Base-by-base conservation (phyloP, 2,888 invertebrate genomes). In the Mythimna lalbum region DNA sequence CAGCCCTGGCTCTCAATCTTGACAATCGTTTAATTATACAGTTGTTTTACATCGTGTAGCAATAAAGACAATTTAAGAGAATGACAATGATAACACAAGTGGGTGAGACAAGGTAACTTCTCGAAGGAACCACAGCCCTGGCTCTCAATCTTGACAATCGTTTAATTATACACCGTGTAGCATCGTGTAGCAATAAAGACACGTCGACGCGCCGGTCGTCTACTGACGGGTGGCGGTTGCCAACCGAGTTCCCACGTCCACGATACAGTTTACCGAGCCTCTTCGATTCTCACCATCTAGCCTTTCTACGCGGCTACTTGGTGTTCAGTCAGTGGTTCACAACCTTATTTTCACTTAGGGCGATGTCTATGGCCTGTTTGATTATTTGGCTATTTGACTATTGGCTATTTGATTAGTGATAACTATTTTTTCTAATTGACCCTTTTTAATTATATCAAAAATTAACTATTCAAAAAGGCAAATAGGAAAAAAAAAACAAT, bases 271-370 rank as follows among this genome's bases (percentile, higher is more conserved):
- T 70, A 67, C 60, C 5, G 57, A 63, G 67, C 62, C 60, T 64
- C 76, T 83, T 78, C 69, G 63, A 73, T 72, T 81, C 83, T 61
- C 81, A 82, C 81, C 73, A 69, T 65, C 43, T 63, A 59, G 72
- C 61, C 59, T 70, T 64, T 69, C 56, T 62, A 68, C 39, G 47
- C 27, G 39, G 17, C 27, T 36, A 56, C 21, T 36, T 14, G 33
- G 21, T 12, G 12, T 10, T 33, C 12, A 4, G 12, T 36, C 57
- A 57, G 57, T 7, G 36, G 57, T 6, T 57, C 7, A 5, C 23
- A 53, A 53, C 27, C 21, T 21, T n/a, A 17, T 56, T 19, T 56
- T 33, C 7, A 53, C 14, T 12, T 5, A n/a, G 1, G 21, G 31
- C 14, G 23, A 52, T 7, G 1, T 27, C 3, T 27, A 27, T 47